These are phyloP conservation scores for Papilio elwesi DNA, from an alignment of 2,888 invertebrate species.

Conservation along the genomic window DNA sequence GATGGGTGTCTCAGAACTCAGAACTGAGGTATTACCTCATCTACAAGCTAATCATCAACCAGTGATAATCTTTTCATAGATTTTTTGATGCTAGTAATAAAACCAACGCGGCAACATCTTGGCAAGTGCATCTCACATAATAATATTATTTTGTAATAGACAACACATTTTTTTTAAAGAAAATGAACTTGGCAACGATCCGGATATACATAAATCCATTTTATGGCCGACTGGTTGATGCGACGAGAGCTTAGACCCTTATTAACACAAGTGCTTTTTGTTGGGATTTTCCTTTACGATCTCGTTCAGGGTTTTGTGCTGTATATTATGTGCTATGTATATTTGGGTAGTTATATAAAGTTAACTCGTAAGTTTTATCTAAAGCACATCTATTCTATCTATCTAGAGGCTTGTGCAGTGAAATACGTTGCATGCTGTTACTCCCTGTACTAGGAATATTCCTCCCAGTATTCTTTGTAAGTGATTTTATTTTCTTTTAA, in stretches of 20 bases:
- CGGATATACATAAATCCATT: constrained; percentile 25
- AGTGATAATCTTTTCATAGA: not conserved
- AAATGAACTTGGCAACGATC: constrained; percentile 21
- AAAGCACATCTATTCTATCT: too few species aligned
- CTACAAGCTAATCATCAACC: not conserved
- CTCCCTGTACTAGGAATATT: too few species aligned
- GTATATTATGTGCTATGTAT: not conserved
- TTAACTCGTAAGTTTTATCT: not conserved
- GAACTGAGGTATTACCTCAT: too few species aligned
- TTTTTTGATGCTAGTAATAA: not conserved
- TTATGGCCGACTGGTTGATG: constrained; percentile 21
- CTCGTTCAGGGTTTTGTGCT: not conserved
- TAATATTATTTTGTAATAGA: not conserved
- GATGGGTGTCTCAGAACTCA: too few species aligned
- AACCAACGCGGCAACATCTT: not conserved
- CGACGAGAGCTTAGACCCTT: constrained; percentile 17
- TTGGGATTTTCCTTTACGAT: constrained; percentile 20
- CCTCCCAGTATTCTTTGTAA: too few species aligned
- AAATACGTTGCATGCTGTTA: too few species aligned
- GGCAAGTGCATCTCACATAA: constrained; percentile 3
- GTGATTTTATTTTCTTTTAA: too few species aligned
- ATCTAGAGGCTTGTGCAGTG: too few species aligned
- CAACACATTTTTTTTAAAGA: constrained; percentile 16
- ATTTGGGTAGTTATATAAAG: not conserved
- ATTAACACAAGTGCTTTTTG: constrained; percentile 24